phyloP scores from a whole-genome alignment of 2,113 vertebrate species.

The Felis catus region F.catus_Fca126_mat1.0 CM031417.1:92332001-92332500 shows the following conservation, averaged over 20 bases:
- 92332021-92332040: neutral
- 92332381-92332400: too few relatives aligned
- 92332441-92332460: neutral
- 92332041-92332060: neutral
- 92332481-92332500: neutral
- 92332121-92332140: neutral
- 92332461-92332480: neutral
- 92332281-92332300: too few relatives aligned
- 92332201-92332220: neutral
- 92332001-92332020: neutral
- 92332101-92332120: neutral
- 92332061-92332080: neutral
- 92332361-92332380: too few relatives aligned
- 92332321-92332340: too few relatives aligned
- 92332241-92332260: too few relatives aligned
- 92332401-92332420: too few relatives aligned
- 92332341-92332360: too few relatives aligned
- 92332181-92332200: neutral
- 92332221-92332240: neutral
- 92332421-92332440: neutral
- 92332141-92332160: neutral
- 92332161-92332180: neutral
- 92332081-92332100: neutral
- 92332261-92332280: too few relatives aligned
- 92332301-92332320: too few relatives aligned